Evolutionary conservation across 2,113 vertebrate genomes (phyloP), one percentile per base, ranked within the genome.

Genomic region (Perca schrenkii): DNA sequence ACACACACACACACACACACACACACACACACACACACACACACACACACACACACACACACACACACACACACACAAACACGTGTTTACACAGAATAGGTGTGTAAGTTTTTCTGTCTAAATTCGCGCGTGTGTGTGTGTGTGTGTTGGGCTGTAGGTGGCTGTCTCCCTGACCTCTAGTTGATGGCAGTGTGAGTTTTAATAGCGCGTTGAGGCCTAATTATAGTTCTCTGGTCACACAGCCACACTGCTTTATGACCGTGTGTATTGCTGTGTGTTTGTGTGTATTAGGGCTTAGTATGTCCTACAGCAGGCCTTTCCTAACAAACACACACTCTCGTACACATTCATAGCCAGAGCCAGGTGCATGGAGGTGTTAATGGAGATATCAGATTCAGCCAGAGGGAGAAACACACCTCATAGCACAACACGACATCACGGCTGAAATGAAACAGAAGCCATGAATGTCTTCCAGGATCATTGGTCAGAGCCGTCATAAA

Each of bases 121-220:
- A 88, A 77, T 80, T 86, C 87, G 50, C 65, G 53, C 70, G 74
- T 83, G 64, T 74, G 67, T 34, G 56, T 53, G 47, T 66, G 54
- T 76, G 73, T 83, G 65, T 77, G 71, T 71, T 77, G 78, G 83
- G 63, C 86, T 86, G 86, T 92, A 91, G 90, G 92, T 93, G 93
- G 91, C 86, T 92, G 86, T 83, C 85, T 89, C 82, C 28, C 82
- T 93, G 95, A 95, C 94, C 94, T 93, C 88, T 83, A 75, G 66
- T 92, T 92, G 92, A 93, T 87, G 88, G 85, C 84, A 80, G 89
- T 84, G 87, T 86, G 83, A 91, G 82, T 93, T 95, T 94, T 94
- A 95, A 93, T 84, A 90, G 93, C 80, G 68, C 93, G 31, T 79
- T 64, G 93, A 94, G 93, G 90, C 92, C 93, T 94, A 95, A 95